Evolutionary conservation across 2,888 invertebrate species (phyloP).

Genomic region (Panzeria rudis): DNA sequence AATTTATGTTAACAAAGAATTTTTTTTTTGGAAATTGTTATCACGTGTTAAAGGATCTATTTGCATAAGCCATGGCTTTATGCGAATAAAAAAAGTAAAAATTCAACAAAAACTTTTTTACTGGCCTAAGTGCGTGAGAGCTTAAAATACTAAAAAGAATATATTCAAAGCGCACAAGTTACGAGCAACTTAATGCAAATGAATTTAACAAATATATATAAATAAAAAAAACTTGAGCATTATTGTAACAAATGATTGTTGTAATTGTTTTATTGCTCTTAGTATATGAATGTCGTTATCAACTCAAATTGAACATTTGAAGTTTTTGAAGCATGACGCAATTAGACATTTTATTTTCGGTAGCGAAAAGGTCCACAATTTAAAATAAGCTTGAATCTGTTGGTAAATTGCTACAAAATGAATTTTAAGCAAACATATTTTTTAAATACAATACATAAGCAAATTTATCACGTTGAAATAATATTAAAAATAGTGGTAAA

Average conservation of each 20-base stretch:
- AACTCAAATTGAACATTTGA: slow-evolving; percentile 33
- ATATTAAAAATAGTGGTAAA: too few species aligned
- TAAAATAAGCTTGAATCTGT: slow-evolving; percentile 15
- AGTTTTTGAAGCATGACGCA: slow-evolving; percentile 43
- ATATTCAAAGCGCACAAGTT: slow-evolving; percentile 5
- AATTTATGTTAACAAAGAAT: background rate
- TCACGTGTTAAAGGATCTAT: slow-evolving; percentile 47
- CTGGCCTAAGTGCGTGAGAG: background rate
- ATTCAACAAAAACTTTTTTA: background rate
- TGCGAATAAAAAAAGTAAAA: background rate
- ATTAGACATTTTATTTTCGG: slow-evolving; percentile 18
- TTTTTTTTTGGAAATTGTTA: slow-evolving; percentile 13
- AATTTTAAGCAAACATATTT: background rate
- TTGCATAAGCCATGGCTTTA: slow-evolving; percentile 14
- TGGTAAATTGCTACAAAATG: slow-evolving; percentile 43
- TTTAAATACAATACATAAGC: background rate
- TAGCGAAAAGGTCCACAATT: background rate
- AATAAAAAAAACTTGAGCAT: slow-evolving; percentile 35
- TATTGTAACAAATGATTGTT: slow-evolving; percentile 55
- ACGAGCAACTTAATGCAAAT: slow-evolving; percentile 13
- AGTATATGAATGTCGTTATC: slow-evolving; percentile 2
- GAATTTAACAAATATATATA: background rate
- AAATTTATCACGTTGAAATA: too few species aligned
- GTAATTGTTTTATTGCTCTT: slow-evolving; percentile 62
- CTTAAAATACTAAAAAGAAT: background rate